Evolutionary conservation across 2,888 invertebrate genomes (phyloP).

Genomic region (Asteroscopus sphinx): DNA sequence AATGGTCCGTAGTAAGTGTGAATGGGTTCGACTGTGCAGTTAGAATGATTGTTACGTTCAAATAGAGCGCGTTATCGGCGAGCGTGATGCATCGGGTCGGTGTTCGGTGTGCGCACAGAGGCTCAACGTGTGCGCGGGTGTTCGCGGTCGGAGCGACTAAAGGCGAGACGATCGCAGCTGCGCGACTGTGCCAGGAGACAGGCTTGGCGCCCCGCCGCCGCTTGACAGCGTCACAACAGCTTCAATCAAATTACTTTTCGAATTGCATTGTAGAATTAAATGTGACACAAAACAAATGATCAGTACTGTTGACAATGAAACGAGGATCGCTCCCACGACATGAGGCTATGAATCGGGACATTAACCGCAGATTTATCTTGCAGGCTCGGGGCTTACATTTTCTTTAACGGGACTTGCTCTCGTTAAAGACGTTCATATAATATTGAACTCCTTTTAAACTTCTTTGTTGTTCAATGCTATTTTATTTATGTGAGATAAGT

Average conservation of each 20-base stretch:
- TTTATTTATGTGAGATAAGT: conserved; percentile 56
- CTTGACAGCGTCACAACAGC: conserved; percentile 67
- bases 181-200: conserved; percentile 54
- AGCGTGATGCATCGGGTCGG: conserved; percentile 60
- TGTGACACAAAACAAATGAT: conserved; percentile 74
- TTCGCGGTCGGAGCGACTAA: conserved; percentile 82
- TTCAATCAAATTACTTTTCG: conserved; percentile 84
- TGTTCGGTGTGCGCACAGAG: conserved; percentile 45
- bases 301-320: conserved; percentile 66
- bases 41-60: conserved; percentile 76
- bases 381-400: conserved; percentile 35
- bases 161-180: conserved; percentile 52
- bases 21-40: conserved; percentile 71
- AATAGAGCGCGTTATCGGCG: conserved; percentile 83
- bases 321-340: conserved; percentile 75
- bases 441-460: conserved; percentile 39
- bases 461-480: conserved; percentile 46
- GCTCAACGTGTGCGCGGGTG: conserved; percentile 79
- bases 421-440: conserved; percentile 45
- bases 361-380: conserved; percentile 46
- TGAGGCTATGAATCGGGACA: conserved; percentile 69
- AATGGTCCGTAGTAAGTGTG: conserved; percentile 61
- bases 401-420: conserved; percentile 56
- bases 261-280: conserved; percentile 74
- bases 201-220: conserved; percentile 70